Evolutionary conservation across 1,140 invertebrate genomes (phyloP), one percentile per base, ranked within the genome.

Genomic region (Goniozus legneri): DNA sequence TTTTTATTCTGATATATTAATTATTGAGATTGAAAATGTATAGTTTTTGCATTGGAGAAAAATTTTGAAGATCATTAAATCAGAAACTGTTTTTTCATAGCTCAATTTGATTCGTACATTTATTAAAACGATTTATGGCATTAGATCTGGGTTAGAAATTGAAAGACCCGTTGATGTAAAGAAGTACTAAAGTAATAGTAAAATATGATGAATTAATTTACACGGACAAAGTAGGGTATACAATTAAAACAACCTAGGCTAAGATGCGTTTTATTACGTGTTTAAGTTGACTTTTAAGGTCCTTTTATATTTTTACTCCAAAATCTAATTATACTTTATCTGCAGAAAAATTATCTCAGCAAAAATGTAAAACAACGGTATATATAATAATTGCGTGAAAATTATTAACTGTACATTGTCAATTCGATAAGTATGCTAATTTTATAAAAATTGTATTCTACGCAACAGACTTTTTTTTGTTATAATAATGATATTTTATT

Each of bases 291-390:
- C 50, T 43, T 44, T 41, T 58, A 61, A 51, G 49, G 50, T 33
- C 53, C 44, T 49, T n/a, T n/a, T 18, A 24, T 47, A 46, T 41
- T 52, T 60, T 55, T 59, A 48, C 30, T 47, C 15, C 30, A 53
- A 43, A 22, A 14, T 48, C 21, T 22, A n/a, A 40, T 47, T 22
- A 21, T 24, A 33, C 53, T 44, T 47, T 12, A 20, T 32, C 21
- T 32, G 44, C 35, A 47, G 46, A 42, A 40, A 10, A 34, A 30
- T n/a, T 46, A 48, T 48, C 43, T 52, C 51, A 52, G 49, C 36
- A 47, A 55, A 51, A 18, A 18, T 34, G 46, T 52, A 39, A 45
- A 50, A 60, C 52, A 58, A 62, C 58, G 48, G 58, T 36, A 2
- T 31, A 34, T 46, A 60, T 39, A 47, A 58, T 55, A 56, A 52